These are phyloP conservation scores for Propithecus deckenii DNA, from an alignment of 2,797 vertebrate genomes.

Conservation along the genomic window DNA sequence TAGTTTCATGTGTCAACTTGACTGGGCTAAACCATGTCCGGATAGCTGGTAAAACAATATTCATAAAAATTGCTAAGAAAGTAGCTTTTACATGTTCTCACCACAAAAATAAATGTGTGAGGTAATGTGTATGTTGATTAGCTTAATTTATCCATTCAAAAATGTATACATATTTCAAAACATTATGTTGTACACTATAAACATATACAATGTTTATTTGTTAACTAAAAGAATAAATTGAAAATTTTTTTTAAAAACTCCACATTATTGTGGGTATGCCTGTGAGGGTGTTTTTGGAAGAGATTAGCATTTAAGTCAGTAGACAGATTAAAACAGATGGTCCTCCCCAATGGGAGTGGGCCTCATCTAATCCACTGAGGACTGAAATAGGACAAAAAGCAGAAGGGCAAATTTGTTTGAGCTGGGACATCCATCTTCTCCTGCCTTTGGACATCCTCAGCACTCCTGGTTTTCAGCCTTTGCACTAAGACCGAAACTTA, in stretches of 20 bases:
- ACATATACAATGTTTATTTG: background rate
- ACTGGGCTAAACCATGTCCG: background rate
- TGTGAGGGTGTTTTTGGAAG: background rate
- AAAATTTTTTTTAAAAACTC: background rate
- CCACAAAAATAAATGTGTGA: background rate
- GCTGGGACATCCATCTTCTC: background rate
- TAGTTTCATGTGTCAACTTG: background rate
- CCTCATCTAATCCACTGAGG: background rate
- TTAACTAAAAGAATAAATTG: background rate
- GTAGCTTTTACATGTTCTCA: background rate
- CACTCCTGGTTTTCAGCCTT: background rate
- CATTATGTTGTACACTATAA: background rate
- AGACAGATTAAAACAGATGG: background rate
- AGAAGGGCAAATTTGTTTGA: background rate
- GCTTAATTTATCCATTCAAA: background rate
- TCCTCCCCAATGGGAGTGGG: too few species aligned
- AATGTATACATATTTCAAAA: background rate
- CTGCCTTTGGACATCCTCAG: background rate
- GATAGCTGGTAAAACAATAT: background rate
- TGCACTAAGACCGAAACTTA: background rate
- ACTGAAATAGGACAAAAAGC: accelerated
- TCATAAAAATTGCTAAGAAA: background rate
- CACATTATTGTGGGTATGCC: background rate
- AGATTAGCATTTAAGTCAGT: background rate
- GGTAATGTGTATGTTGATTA: background rate